These are phyloP conservation scores for Amiota communis DNA, from an alignment of 2,888 invertebrate genomes.

Conservation along the genomic window DNA sequence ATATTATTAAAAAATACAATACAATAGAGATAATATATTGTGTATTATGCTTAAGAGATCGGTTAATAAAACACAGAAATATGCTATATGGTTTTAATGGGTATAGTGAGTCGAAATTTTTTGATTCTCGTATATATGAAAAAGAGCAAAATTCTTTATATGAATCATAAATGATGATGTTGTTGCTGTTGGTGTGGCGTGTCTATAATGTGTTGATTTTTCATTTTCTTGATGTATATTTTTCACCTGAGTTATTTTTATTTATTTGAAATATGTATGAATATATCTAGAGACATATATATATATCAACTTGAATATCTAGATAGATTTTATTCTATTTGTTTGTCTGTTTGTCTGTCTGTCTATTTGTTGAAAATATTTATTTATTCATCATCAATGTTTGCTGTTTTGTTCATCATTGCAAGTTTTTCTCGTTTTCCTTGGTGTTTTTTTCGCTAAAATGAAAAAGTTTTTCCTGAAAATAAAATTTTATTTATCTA, in stretches of 20 bases:
- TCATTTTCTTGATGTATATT: conserved; percentile 40
- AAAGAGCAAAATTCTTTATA: conserved; percentile 4
- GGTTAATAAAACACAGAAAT: background rate
- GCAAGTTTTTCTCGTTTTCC: conserved; percentile 19
- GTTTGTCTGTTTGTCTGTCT: background rate
- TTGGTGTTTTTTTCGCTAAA: conserved; percentile 8
- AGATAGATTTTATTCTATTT: background rate
- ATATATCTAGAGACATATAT: background rate
- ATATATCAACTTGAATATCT: too few species aligned
- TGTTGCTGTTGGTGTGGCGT: background rate
- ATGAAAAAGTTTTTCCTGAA: background rate
- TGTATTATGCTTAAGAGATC: too few species aligned
- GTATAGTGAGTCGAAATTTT: background rate
- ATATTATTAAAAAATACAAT: too few species aligned
- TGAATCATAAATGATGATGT: background rate
- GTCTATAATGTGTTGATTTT: background rate
- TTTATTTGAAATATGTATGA: conserved; percentile 27
- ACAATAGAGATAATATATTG: too few species aligned
- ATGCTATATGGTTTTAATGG: background rate
- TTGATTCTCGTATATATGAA: background rate
- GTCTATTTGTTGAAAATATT: conserved; percentile 22
- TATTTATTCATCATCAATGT: background rate
- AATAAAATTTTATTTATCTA: background rate
- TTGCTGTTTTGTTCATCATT: background rate
- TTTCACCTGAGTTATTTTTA: conserved; percentile 63